These are phyloP conservation scores for Zaprionus kolodkinae DNA, from an alignment of 1,140 invertebrate genomes.

Conservation along the genomic window DNA sequence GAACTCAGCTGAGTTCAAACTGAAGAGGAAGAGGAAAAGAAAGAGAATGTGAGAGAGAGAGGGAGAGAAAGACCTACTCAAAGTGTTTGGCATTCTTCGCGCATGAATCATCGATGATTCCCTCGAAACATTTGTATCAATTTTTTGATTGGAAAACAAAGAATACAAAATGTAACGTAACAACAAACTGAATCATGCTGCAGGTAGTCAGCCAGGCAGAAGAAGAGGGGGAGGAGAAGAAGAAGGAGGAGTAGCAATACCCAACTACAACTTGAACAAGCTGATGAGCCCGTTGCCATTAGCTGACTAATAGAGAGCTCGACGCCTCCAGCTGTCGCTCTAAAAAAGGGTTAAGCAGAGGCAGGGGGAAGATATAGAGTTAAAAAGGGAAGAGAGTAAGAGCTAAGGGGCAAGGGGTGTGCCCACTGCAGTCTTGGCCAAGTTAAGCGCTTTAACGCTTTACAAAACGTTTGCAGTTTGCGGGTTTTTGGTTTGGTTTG, in stretches of 20 bases:
- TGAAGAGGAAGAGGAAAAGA: too few species aligned
- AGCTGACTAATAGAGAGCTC: conserved; percentile 61
- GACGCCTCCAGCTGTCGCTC: conserved; percentile 22
- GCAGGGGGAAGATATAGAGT: neutral
- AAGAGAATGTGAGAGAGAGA: neutral
- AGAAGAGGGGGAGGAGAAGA: neutral
- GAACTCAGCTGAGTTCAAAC: neutral
- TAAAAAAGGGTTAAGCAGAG: conserved; percentile 23
- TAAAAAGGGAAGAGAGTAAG: neutral
- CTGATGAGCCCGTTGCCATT: conserved; percentile 45
- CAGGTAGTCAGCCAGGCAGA: conserved; percentile 11
- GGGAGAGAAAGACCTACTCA: neutral
- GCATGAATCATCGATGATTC: conserved; percentile 43
- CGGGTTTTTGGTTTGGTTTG: conserved; percentile 34
- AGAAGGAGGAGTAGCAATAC: neutral
- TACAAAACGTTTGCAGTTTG: conserved; percentile 65
- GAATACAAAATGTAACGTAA: conserved; percentile 23
- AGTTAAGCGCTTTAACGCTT: conserved; percentile 51
- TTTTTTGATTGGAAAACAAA: conserved; percentile 50
- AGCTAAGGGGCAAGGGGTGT: neutral
- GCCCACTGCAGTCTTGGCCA: conserved; percentile 14
- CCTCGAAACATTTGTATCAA: conserved; percentile 38
- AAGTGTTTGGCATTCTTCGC: conserved; percentile 7
- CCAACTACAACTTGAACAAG: conserved; percentile 2
- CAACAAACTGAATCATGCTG: conserved; percentile 34